phyloP scores from a whole-genome alignment of 2,888 invertebrate species.

The Ephialtes manifestator region DNA sequence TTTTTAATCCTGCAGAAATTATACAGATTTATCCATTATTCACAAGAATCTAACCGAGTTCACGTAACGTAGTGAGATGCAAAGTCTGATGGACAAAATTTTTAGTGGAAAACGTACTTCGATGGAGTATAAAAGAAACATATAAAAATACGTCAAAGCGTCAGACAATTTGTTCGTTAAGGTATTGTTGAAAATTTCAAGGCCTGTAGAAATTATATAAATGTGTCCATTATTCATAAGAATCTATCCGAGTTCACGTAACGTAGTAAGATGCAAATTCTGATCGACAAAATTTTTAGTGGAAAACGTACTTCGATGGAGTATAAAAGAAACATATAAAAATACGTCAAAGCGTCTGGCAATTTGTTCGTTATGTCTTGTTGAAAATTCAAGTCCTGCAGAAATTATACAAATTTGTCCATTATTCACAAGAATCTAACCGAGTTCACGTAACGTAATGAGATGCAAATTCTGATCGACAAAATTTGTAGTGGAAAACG shows the following conservation, averaged over 20 bases:
- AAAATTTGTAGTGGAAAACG: not conserved
- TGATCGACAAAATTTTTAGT: too few relatives aligned
- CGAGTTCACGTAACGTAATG: not conserved
- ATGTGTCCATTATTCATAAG: not conserved
- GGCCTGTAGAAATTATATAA: constrained; percentile 8
- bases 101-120: not conserved
- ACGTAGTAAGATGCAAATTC: too few relatives aligned
- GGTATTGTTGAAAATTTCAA: constrained; percentile 4
- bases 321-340: too few relatives aligned
- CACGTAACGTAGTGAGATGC: not conserved
- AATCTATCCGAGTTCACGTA: too few relatives aligned
- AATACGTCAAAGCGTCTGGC: too few relatives aligned
- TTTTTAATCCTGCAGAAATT: constrained; percentile 4
- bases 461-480: not conserved
- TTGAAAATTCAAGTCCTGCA: too few relatives aligned
- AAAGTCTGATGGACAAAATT: not conserved
- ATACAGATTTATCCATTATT: constrained; percentile 20
- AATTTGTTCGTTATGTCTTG: too few relatives aligned
- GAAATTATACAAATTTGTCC: too few relatives aligned
- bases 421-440: too few relatives aligned
- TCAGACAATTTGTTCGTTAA: not conserved
- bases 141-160: not conserved
- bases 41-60: too few relatives aligned
- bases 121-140: not conserved
- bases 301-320: too few relatives aligned